Evolutionary conservation across 1,140 invertebrate genomes (phyloP).

Genomic region (Hylyphantes graminicola): DNA sequence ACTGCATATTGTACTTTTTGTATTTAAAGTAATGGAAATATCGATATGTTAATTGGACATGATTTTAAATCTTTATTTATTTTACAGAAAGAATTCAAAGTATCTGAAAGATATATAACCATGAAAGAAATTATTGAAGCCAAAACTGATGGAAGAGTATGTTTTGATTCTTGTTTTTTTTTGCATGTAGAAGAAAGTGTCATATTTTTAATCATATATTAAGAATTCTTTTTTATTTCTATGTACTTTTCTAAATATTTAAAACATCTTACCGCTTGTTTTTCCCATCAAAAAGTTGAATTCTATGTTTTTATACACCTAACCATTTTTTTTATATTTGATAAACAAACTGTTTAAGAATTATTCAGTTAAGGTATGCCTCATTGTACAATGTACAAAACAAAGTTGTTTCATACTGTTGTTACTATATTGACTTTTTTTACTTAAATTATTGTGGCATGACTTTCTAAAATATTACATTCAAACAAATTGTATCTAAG

Average conservation of each 20-base stretch:
- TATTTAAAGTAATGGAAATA: too few species aligned
- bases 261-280: background rate
- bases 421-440: too few species aligned
- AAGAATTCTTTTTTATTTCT: background rate
- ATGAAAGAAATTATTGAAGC: constrained; percentile 86
- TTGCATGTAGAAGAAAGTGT: background rate
- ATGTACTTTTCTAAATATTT: background rate
- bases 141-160: constrained; percentile 85
- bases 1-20: too few species aligned
- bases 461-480: too few species aligned
- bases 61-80: background rate
- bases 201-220: background rate
- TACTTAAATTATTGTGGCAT: too few species aligned
- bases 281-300: background rate
- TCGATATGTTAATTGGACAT: background rate
- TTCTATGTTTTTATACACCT: background rate
- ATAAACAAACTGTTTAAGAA: too few species aligned
- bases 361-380: too few species aligned
- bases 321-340: too few species aligned
- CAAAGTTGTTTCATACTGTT: too few species aligned
- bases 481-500: too few species aligned
- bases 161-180: constrained; percentile 63
- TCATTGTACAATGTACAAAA: too few species aligned
- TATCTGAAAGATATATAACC: constrained; percentile 84
- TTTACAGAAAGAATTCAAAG: constrained; percentile 79